Percentiles rank a stretch among this genome's conserved stretches.
Evolutionary conservation across 1,140 invertebrate species (phyloP).

Genomic region (Drosophila novamexicana): DNA sequence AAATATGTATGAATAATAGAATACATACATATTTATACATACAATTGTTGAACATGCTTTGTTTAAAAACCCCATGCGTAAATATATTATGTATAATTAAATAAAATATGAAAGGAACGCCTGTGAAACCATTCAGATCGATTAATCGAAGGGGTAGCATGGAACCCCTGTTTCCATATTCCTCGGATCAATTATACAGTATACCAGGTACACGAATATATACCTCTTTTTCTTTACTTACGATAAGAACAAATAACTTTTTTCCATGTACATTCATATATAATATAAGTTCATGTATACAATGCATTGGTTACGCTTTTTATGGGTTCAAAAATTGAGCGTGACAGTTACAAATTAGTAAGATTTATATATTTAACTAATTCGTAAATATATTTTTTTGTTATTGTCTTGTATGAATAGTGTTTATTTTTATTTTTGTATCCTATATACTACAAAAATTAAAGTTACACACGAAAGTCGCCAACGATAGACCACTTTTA

Average conservation of each 20-base stretch:
- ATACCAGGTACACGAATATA: constrained; percentile 85
- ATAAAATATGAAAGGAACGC: constrained; percentile 84
- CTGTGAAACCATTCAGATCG: constrained; percentile 87
- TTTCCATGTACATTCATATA: constrained; percentile 9
- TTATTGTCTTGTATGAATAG: constrained; percentile 1
- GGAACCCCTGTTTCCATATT: constrained; percentile 86
- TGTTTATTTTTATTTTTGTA: not conserved
- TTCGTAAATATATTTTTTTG: constrained; percentile 5
- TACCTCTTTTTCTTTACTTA: constrained; percentile 27
- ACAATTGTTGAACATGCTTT: constrained; percentile 6
- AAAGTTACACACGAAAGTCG: not conserved
- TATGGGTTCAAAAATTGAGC: constrained; percentile 23
- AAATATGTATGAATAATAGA: constrained; percentile 6
- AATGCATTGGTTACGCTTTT: constrained; percentile 8
- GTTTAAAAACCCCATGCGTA: constrained; percentile 17
- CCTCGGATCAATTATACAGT: constrained; percentile 86
- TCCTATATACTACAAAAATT: not conserved
- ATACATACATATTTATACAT: constrained; percentile 5
- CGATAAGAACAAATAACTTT: constrained; percentile 9
- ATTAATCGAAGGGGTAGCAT: constrained; percentile 85
- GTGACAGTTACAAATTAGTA: constrained; percentile 12
- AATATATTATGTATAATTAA: constrained; percentile 24
- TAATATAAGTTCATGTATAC: not conserved
- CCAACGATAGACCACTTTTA: not conserved
- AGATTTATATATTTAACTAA: constrained; percentile 1